Percentiles rank a stretch among this genome's conserved stretches.
phyloP scores from a whole-genome alignment of 1,140 invertebrate genomes.

The Drosophila truncata region DNA sequence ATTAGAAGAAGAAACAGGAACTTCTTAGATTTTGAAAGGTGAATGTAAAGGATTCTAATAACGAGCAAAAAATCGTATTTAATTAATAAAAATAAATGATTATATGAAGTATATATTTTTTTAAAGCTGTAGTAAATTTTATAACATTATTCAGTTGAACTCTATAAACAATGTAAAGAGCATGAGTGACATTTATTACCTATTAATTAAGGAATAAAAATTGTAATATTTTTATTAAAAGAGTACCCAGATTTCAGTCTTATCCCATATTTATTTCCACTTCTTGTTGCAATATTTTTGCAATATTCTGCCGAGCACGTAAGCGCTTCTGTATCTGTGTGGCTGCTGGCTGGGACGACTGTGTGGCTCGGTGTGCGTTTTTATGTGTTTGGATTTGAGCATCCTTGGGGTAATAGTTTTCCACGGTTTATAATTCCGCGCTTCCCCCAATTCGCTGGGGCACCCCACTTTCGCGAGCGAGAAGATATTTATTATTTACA shows the following conservation, averaged over 20 bases:
- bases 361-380: slow-evolving; percentile 19
- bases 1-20: neutral
- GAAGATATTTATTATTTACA: slow-evolving; percentile 80
- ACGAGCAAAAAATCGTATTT: too few relatives aligned
- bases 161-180: neutral
- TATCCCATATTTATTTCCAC: neutral
- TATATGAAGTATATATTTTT: neutral
- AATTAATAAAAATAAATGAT: neutral
- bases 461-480: slow-evolving; percentile 27
- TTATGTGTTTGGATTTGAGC: slow-evolving; percentile 78
- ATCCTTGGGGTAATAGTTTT: slow-evolving; percentile 83
- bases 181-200: neutral
- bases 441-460: slow-evolving; percentile 46
- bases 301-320: slow-evolving; percentile 75
- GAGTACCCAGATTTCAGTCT: slow-evolving; percentile 36
- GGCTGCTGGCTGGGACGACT: slow-evolving; percentile 15
- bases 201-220: too few relatives aligned
- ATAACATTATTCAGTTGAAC: neutral
- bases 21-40: neutral
- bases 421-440: slow-evolving; percentile 82
- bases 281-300: slow-evolving; percentile 74
- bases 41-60: neutral
- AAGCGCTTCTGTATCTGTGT: slow-evolving; percentile 63
- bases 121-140: neutral
- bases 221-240: neutral